Conservation (phyloP, 1,140 invertebrate genomes). For the Heterodera schachtii region DNA sequence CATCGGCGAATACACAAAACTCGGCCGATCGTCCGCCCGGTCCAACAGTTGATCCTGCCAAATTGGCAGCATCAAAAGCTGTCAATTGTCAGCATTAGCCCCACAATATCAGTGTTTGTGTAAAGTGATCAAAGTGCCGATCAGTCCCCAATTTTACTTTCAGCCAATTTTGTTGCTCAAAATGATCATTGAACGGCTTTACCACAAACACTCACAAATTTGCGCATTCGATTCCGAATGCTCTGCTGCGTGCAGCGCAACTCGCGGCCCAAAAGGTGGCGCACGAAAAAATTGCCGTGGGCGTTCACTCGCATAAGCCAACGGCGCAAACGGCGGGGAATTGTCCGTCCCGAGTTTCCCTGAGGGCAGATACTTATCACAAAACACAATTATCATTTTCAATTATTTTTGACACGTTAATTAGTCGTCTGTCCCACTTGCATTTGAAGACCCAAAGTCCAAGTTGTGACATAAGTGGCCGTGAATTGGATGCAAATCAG, state of each 20-base stretch:
- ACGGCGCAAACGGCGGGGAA: slow-evolving; percentile 49
- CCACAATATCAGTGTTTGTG: no score
- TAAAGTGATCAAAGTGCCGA: no score
- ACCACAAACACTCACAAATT: slow-evolving; percentile 50
- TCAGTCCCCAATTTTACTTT: no score
- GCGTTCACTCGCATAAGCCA: slow-evolving; percentile 53
- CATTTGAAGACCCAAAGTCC: slow-evolving; percentile 57
- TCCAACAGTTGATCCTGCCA: slow-evolving; percentile 8
- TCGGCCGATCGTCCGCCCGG: neutral
- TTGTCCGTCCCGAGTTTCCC: slow-evolving; percentile 55
- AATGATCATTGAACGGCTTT: no score
- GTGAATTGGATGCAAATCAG: slow-evolving; percentile 60
- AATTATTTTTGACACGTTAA: neutral
- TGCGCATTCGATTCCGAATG: slow-evolving; percentile 56
- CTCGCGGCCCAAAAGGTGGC: slow-evolving; percentile 54
- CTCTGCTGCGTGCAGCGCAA: slow-evolving; percentile 57
- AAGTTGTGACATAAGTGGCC: slow-evolving; percentile 61
- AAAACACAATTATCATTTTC: neutral
- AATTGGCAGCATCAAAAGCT: neutral
- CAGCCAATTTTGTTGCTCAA: no score
- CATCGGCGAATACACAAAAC: neutral
- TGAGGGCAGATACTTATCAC: slow-evolving; percentile 22
- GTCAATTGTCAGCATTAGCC: neutral
- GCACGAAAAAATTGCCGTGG: slow-evolving; percentile 42
- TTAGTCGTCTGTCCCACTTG: neutral